Conservation (phyloP, 2,113 vertebrate genomes). For the Nibea albiflora region DNA sequence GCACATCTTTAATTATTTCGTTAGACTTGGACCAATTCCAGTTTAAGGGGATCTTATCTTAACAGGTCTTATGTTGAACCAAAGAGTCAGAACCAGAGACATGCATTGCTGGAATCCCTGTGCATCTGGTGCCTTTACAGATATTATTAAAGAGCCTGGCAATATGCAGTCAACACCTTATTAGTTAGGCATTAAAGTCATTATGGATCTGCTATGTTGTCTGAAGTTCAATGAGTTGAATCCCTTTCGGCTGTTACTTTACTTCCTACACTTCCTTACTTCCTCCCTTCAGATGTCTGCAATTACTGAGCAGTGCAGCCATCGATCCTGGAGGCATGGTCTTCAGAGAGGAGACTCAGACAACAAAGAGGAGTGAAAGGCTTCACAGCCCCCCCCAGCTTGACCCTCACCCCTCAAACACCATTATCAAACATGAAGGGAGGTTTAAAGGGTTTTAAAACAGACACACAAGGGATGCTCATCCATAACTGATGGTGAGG, state of each 20-base stretch:
- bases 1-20: background rate
- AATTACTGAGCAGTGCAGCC: constrained; percentile 6
- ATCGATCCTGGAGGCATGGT: constrained; percentile 22
- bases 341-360: constrained; percentile 19
- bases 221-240: background rate
- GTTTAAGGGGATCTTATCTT: background rate
- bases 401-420: constrained; percentile 2
- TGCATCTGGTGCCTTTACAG: background rate
- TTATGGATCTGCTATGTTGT: background rate
- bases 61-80: background rate
- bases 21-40: background rate
- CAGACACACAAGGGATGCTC: too few species aligned
- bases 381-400: background rate
- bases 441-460: background rate
- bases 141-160: background rate
- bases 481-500: background rate
- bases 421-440: background rate
- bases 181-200: background rate
- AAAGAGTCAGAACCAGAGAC: background rate
- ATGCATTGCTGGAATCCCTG: background rate
- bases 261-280: background rate
- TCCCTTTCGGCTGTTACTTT: background rate
- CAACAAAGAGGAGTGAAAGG: constrained; percentile 11
- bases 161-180: background rate
- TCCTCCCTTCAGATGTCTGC: constrained; percentile 1